A percentile compares a stretch with the other conserved stretches of the same genome.
Evolutionary conservation across 2,113 vertebrate species (phyloP).

Genomic region (Nyctibius bracteatus): DNA sequence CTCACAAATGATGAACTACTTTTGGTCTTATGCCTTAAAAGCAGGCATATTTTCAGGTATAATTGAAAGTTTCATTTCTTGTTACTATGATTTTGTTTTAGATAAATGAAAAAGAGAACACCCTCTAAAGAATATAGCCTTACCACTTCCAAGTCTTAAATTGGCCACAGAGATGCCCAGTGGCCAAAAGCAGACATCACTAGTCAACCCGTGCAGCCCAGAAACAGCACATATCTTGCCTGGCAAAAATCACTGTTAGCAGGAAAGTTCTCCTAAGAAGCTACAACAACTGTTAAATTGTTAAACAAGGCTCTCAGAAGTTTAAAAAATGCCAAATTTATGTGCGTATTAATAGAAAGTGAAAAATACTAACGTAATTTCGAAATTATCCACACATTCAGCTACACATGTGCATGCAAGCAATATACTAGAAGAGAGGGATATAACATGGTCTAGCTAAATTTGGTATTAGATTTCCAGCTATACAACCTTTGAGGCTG

Average conservation of each 20-base stretch:
- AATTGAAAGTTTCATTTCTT: not conserved
- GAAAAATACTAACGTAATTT: not conserved
- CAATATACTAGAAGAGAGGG: not conserved
- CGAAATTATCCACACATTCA: not conserved
- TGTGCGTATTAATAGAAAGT: not conserved
- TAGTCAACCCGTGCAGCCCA: not conserved
- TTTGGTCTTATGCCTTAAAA: not conserved
- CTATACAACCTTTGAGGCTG: not conserved
- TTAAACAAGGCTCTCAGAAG: not conserved
- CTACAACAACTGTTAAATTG: not conserved
- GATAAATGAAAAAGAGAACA: not conserved
- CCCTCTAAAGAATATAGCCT: not conserved
- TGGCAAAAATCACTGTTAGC: not conserved
- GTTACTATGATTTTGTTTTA: not conserved
- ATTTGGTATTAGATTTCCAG: not conserved
- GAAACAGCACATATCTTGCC: fast-evolving
- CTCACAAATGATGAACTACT: not conserved
- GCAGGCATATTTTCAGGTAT: not conserved
- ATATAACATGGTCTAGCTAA: not conserved
- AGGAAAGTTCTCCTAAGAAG: not conserved
- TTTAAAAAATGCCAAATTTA: not conserved
- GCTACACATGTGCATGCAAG: not conserved
- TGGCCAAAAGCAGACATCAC: not conserved
- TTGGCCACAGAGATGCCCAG: not conserved
- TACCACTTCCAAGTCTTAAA: not conserved